Base-by-base conservation (phyloP, 2,797 vertebrate species). In the Diglossa cyanea region DNA sequence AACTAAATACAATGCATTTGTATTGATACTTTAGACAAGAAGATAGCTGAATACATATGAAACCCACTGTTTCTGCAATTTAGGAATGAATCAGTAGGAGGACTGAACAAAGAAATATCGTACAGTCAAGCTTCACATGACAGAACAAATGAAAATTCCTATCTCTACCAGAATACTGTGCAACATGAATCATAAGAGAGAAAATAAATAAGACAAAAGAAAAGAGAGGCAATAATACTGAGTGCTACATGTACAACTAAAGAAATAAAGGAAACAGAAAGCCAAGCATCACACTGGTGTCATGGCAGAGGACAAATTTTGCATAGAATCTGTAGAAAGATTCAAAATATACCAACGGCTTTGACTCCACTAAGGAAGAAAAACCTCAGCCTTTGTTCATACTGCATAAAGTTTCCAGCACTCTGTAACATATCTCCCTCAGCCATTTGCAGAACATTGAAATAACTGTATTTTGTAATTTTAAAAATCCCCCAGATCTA, bases 61-160 rank as follows among this genome's bases (percentile, higher is more conserved):
- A 93, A 83, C 58, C 26, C 60, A 54, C 60, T 45, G 73, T 84
- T 95, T 78, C 88, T 92, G 71, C 66, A 86, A 20, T 82, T 78
- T 87, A 44, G 39, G 39, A 51, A 51, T 82, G 77, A 93, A 76
- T 82, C 63, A 71, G 90, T 76, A 74, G 88, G 82, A 96, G 77
- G 35, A 90, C 19, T 44, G 86, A 95, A 93, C 77, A 95, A 96
- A 95, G 93, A 78, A 82, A 74, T 55, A 30, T 37, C 12, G 2
- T 54, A 77, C 50, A 96, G 68, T 88, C 88, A 93, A 71, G 80
- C 62, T 93, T 92, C 90, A 83, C 79, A 67, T 83, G 91, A 95
- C 68, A 94, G 86, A 90, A 88, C 66, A 90, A 93, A 86, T 70
- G 62, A 80, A 90, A 95, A 90, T 84, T 90, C 70, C 2, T 66